Base-by-base conservation (phyloP, 2,797 vertebrate species). In the Cynopterus sphinx region DNA sequence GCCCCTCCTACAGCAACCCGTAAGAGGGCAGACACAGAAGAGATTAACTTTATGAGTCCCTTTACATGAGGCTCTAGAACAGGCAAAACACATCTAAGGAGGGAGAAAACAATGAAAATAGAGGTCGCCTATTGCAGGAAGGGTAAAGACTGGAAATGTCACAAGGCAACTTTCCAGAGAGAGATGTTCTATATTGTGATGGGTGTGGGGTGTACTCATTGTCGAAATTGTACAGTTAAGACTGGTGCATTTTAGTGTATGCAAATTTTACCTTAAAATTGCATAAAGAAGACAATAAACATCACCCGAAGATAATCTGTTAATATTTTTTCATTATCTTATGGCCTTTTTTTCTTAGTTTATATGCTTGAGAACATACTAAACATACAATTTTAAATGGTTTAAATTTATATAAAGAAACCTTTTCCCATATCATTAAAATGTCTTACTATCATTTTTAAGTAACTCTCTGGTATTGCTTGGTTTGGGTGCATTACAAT, bases 231-330 rank as follows among this genome's bases (percentile, higher is more conserved):
- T 55, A 36, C 46, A 21, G 22, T 33, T 63, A 55, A 67, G 41
- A 41, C n/a, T 15, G 49, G 53, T 22, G 5, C 11, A 39, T 74
- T 75, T 93, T 11, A 16, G 6, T 59, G 55, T 36, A 26, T 15
- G 6, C 26, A 70, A 87, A 70, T 61, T 41, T 94, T 70, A 79
- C 33, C 22, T 65, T 82, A 70, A 68, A 71, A 87, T 70, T 90
- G 5, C 46, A 22, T 53, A 75, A 86, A 82, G 57, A 81, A 51
- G n/a, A 89, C 7, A 74, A 51, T 73, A 87, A 53, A 82, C 10
- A 19, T 19, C 41, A 57, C 15, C 19, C 9, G 16, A 77, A 71
- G 22, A 33, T 39, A 78, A 39, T 36, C 59, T 22, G 13, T 9
- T 46, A 55, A 57, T 11, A 73, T 65, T 89, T 65, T 70, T 49